These are phyloP conservation scores for Spicauda simplicius DNA, from an alignment of 2,888 invertebrate species.

Conservation along the genomic window DNA sequence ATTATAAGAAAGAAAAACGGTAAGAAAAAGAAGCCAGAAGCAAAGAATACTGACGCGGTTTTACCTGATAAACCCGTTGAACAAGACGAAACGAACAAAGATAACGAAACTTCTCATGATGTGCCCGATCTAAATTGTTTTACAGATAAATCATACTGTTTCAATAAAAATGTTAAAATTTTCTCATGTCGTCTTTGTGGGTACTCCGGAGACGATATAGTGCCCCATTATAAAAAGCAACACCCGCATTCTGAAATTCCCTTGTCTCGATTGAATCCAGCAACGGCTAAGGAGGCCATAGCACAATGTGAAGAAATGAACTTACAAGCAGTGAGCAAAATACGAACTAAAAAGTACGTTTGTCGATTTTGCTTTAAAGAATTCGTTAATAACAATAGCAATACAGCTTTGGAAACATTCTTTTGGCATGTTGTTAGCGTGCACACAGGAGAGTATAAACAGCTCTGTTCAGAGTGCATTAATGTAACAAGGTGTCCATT, in stretches of 20 bases:
- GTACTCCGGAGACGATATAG: slow-evolving; percentile 85
- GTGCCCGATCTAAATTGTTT: slow-evolving; percentile 62
- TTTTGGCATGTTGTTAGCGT: slow-evolving; percentile 89
- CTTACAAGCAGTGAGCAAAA: slow-evolving; percentile 63
- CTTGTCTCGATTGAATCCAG: slow-evolving; percentile 84
- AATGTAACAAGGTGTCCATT: slow-evolving; percentile 61
- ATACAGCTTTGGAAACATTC: slow-evolving; percentile 73
- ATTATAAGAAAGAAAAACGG: slow-evolving; percentile 68
- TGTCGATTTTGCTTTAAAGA: slow-evolving; percentile 75
- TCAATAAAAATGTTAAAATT: slow-evolving; percentile 58
- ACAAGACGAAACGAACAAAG: neutral
- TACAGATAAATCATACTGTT: slow-evolving; percentile 75
- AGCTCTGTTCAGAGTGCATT: slow-evolving; percentile 86
- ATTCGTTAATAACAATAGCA: slow-evolving; percentile 54
- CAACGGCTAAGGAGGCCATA: slow-evolving; percentile 81
- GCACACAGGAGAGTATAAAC: slow-evolving; percentile 92
- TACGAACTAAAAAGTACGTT: slow-evolving; percentile 64
- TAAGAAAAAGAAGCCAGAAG: slow-evolving; percentile 53
- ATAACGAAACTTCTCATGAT: neutral
- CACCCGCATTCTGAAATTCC: slow-evolving; percentile 88
- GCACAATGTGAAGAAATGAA: slow-evolving; percentile 78
- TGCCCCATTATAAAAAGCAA: slow-evolving; percentile 86
- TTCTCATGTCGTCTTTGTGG: slow-evolving; percentile 86
- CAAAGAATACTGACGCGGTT: slow-evolving; percentile 37
- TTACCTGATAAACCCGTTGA: slow-evolving; percentile 7